These are phyloP conservation scores for Petaurus breviceps DNA, from an alignment of 2,113 vertebrate genomes.

Conservation along the genomic window DNA sequence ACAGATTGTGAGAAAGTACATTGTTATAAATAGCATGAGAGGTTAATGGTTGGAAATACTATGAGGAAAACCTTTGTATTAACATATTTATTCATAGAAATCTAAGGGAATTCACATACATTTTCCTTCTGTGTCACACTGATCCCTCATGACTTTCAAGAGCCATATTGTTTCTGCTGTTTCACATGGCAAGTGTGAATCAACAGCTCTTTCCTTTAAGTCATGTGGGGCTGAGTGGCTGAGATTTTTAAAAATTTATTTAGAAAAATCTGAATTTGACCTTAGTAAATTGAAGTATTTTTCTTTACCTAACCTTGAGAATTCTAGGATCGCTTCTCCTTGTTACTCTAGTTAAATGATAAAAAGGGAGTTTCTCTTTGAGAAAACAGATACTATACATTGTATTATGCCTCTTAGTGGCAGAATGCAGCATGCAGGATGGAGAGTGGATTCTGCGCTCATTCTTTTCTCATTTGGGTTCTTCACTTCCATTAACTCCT, in stretches of 20 bases:
- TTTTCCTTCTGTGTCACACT: not conserved
- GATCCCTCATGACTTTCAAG: not conserved
- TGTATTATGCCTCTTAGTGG: not conserved
- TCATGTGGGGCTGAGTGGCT: not conserved
- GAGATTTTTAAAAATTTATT: constrained; percentile 25
- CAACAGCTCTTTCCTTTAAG: constrained; percentile 32
- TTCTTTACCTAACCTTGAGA: constrained; percentile 15
- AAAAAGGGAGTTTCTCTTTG: not conserved
- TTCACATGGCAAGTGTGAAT: constrained; percentile 57
- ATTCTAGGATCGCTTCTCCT: not conserved
- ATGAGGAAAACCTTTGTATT: not conserved
- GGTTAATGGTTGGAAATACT: not conserved
- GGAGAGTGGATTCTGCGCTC: not conserved
- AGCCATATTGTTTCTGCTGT: not conserved
- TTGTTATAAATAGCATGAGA: constrained; percentile 17
- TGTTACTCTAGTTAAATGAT: not conserved
- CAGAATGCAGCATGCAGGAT: constrained; percentile 3
- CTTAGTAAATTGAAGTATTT: constrained; percentile 4
- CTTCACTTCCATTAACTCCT: not conserved
- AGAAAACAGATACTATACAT: not conserved
- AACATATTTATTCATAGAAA: not conserved
- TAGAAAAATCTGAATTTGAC: constrained; percentile 46
- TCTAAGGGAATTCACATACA: not conserved
- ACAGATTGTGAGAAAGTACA: not conserved
- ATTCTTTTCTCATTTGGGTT: not conserved